phyloP scores from a whole-genome alignment of 2,113 vertebrate species.

The Megaceryle maxima region DNA sequence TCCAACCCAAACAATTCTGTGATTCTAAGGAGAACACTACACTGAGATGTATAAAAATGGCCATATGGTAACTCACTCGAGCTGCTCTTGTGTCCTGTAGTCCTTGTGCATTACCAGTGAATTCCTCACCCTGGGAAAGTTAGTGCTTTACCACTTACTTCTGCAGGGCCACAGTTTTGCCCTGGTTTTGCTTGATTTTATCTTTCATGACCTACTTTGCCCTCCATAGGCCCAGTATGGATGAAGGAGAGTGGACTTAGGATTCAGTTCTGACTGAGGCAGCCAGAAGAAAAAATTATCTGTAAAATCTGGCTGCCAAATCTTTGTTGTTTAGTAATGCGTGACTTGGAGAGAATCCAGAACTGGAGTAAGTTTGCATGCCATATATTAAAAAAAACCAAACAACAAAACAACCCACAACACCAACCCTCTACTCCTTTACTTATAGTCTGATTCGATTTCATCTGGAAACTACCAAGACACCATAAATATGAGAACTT shows the following conservation, averaged over 20 bases:
- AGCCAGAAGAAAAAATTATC: constrained; percentile 48
- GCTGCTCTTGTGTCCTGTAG: background rate
- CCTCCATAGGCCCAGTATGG: background rate
- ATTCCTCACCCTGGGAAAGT: background rate
- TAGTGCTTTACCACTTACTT: background rate
- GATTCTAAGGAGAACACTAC: accelerated
- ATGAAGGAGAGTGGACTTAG: background rate
- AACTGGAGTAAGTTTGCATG: background rate
- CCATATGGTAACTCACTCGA: background rate
- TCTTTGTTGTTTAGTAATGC: constrained; percentile 55
- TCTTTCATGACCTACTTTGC: constrained; percentile 53
- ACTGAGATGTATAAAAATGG: background rate
- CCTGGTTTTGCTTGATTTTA: background rate
- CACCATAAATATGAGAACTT: constrained; percentile 22
- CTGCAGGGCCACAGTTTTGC: background rate
- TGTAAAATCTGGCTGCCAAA: constrained; percentile 62
- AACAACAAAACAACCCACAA: background rate
- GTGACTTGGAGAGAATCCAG: constrained; percentile 45
- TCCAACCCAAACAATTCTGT: background rate
- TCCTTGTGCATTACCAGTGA: background rate
- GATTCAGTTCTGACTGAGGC: constrained; percentile 51
- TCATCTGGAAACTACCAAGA: constrained; percentile 46
- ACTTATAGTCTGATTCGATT: background rate
- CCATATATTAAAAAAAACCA: background rate
- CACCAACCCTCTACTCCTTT: background rate